Evolutionary conservation across 2,888 invertebrate genomes (phyloP).

Genomic region (Agriopis marginaria): DNA sequence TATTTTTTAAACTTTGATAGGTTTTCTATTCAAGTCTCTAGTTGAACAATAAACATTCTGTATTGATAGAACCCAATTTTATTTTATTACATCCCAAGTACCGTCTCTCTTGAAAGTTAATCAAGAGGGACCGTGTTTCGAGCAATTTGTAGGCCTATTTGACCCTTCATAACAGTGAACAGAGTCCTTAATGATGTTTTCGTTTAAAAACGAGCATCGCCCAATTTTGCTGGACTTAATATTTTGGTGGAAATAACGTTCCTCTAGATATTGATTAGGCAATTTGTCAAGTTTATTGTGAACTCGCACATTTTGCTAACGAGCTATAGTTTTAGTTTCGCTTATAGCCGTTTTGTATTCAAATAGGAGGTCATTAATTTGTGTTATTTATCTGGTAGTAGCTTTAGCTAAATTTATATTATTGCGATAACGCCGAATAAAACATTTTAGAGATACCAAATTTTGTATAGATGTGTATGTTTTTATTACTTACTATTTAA

Average conservation of each 20-base stretch:
- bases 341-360: slow-evolving; percentile 37
- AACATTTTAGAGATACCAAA: slow-evolving; percentile 4
- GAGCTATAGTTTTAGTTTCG: slow-evolving; percentile 43
- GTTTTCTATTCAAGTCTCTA: slow-evolving; percentile 18
- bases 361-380: slow-evolving; percentile 36
- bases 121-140: slow-evolving; percentile 74
- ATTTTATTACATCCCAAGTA: slow-evolving; percentile 70
- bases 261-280: slow-evolving; percentile 36
- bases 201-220: slow-evolving; percentile 60
- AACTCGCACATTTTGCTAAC: slow-evolving; percentile 39
- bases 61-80: slow-evolving; percentile 67
- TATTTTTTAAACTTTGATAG: slow-evolving; percentile 24
- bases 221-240: slow-evolving; percentile 40
- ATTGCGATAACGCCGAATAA: neutral
- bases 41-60: slow-evolving; percentile 46
- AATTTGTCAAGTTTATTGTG: slow-evolving; percentile 39
- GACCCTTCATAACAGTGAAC: slow-evolving; percentile 75
- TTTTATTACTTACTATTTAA: too few species aligned
- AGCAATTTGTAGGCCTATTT: slow-evolving; percentile 75
- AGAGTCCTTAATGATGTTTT: slow-evolving; percentile 64
- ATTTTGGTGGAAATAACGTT: slow-evolving; percentile 36
- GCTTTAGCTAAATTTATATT: slow-evolving; percentile 17
- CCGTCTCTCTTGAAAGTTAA: slow-evolving; percentile 69
- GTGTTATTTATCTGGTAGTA: slow-evolving; percentile 23
- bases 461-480: neutral